Base-by-base conservation (phyloP, 1,140 invertebrate genomes). In the Branchinecta lindahli region DNA sequence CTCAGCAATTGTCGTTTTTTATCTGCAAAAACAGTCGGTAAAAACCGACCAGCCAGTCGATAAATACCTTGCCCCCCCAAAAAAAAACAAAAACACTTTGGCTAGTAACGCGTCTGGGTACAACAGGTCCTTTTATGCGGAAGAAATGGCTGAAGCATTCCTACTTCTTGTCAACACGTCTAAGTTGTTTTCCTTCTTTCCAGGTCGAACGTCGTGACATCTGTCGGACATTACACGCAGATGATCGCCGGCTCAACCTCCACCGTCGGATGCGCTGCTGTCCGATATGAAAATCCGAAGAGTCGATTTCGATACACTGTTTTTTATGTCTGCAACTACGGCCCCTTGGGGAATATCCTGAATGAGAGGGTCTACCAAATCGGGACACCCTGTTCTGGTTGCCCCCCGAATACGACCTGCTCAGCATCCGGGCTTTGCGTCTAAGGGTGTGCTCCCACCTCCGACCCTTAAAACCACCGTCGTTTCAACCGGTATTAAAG, bases 321-420 rank as follows among this genome's bases (percentile, higher is more conserved):
- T 15, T 69, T 69, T 6, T 72, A 71, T 33, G 72, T 67, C 20
- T 72, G 72, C 46, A 72, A 72, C 68, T 72, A 72, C 12, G 72
- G 72, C 5, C 67, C 70, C 33, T 12, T 66, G n/a, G 69, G 69
- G n/a, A 70, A 70, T 45, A 66, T 9, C 4, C 4, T 70, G 33
- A 46, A 46, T 4, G 18, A n/a, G 8, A 6, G 61, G 0, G 52
- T 70, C 7, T 70, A 70, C 45, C 10, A 21, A n/a, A 61, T 66
- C 44, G 69, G 69, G 15, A 12, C 67, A 8, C 46, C 69, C n/a
- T 67, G 20, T 18, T 33, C 70, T 8, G 66, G 66, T 46, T 71
- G 70, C 61, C 70, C 70, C 44, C 10, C 66, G 10, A 67, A 67
- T 0, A 71, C 70, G 18, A 61, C 12, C 12, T 61, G 52, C 18